Evolutionary conservation across 2,797 vertebrate species (phyloP).

Genomic region (Oreochromis mossambicus): DNA sequence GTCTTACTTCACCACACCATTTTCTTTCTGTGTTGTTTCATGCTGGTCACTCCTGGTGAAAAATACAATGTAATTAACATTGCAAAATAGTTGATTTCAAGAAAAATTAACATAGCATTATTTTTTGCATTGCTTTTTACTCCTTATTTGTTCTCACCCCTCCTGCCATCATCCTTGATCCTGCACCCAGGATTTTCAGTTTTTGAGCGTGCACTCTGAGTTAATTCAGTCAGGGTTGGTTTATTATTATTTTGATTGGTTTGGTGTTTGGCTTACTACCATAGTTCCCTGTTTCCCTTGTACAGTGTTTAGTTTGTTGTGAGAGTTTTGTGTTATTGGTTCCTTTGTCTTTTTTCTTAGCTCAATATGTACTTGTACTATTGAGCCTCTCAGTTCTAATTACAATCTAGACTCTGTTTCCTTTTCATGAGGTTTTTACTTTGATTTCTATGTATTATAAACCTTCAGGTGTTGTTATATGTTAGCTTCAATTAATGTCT

Average conservation of each 20-base stretch:
- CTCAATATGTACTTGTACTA: background rate
- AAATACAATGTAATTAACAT: background rate
- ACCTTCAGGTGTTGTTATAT: background rate
- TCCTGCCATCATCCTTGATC: background rate
- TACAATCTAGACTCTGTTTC: background rate
- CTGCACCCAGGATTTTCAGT: background rate
- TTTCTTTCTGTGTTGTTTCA: no score
- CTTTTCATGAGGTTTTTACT: fast-evolving
- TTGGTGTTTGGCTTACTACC: background rate
- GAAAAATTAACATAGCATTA: fast-evolving
- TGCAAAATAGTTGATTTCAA: background rate
- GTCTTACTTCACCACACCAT: no score
- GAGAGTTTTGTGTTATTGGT: fast-evolving
- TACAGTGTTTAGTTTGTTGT: background rate
- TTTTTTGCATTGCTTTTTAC: background rate
- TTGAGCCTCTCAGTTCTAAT: background rate
- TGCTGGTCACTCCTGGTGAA: no score
- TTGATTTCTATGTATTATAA: background rate
- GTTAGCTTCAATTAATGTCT: background rate
- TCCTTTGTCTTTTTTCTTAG: background rate
- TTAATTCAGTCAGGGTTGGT: background rate
- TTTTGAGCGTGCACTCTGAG: background rate
- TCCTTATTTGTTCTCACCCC: background rate
- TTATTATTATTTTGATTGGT: background rate
- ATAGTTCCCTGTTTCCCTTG: background rate